These are phyloP conservation scores for Neoniphon sammara DNA, from an alignment of 2,797 vertebrate species.

Conservation along the genomic window DNA sequence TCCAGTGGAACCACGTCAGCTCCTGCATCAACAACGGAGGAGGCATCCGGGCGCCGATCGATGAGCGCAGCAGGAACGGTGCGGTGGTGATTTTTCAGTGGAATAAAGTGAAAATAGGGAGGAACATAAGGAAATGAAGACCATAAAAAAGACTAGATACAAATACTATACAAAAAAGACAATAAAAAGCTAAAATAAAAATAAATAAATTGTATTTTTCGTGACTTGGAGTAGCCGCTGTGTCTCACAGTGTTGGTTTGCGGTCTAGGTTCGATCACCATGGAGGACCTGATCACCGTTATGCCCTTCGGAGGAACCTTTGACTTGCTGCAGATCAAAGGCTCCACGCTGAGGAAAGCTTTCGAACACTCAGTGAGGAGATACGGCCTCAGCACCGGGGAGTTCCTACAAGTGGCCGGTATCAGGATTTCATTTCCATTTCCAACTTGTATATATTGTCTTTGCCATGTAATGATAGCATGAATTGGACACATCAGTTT, in stretches of 20 bases:
- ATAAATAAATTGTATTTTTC: no score
- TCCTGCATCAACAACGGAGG: constrained; percentile 90
- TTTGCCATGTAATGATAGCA: neutral
- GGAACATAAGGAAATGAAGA: neutral
- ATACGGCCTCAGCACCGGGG: constrained; percentile 85
- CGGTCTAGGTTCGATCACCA: constrained; percentile 86
- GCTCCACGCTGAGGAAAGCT: constrained; percentile 86
- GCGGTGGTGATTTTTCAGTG: neutral
- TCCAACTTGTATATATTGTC: neutral
- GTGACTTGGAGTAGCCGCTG: no score
- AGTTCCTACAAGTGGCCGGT: constrained; percentile 97
- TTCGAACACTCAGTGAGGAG: constrained; percentile 90
- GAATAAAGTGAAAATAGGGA: neutral
- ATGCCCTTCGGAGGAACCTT: constrained; percentile 92
- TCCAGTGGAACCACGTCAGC: constrained; percentile 91
- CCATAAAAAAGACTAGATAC: no score
- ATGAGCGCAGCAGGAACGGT: constrained; percentile 88
- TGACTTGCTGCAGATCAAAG: constrained; percentile 88
- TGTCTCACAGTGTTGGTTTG: no score
- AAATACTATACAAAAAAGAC: neutral
- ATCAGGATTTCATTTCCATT: constrained; percentile 8
- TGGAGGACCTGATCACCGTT: constrained; percentile 90
- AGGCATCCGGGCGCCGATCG: constrained; percentile 86
- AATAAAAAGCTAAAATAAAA: no score
- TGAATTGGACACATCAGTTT: no score